These are phyloP conservation scores for Premnoplex brunnescens DNA, from an alignment of 2,797 vertebrate genomes.

Conservation along the genomic window DNA sequence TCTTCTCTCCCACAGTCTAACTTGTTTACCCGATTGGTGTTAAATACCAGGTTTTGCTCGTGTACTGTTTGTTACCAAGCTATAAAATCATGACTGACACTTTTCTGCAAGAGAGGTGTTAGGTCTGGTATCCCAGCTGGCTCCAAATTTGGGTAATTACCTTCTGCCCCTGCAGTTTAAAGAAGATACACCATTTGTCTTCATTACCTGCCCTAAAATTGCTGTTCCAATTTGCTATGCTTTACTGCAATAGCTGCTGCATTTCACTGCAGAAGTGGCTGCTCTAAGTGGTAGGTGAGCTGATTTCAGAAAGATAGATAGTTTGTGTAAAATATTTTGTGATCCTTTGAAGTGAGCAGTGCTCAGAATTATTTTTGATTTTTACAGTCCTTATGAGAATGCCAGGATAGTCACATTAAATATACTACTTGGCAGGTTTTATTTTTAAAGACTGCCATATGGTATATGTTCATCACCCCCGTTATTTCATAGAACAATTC, in stretches of 20 bases:
- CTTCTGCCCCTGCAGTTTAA: conserved; percentile 58
- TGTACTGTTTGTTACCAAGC: background rate
- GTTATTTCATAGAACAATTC: conserved; percentile 47
- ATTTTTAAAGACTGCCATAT: conserved; percentile 68
- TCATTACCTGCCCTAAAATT: conserved; percentile 58
- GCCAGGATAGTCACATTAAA: conserved; percentile 39
- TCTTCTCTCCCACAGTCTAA: background rate
- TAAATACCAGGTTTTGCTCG: background rate
- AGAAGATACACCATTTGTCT: conserved; percentile 56
- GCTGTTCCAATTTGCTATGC: conserved; percentile 41
- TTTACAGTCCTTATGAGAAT: conserved; percentile 28
- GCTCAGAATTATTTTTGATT: conserved; percentile 48
- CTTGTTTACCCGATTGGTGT: background rate
- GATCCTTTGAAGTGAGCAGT: conserved; percentile 56
- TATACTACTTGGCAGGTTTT: conserved; percentile 45
- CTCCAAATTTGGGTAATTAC: conserved; percentile 56
- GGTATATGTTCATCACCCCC: conserved; percentile 44
- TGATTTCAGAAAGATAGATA: conserved; percentile 48
- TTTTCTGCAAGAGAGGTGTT: conserved; percentile 20
- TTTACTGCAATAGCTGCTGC: conserved; percentile 46
- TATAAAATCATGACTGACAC: conserved; percentile 33
- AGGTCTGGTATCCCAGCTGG: background rate
- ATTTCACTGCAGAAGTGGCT: conserved; percentile 34
- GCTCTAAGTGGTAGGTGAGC: conserved; percentile 33
- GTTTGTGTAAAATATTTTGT: conserved; percentile 62